These are phyloP conservation scores for Yponomeuta plumbellus DNA, from an alignment of 2,888 invertebrate species.

Conservation along the genomic window DNA sequence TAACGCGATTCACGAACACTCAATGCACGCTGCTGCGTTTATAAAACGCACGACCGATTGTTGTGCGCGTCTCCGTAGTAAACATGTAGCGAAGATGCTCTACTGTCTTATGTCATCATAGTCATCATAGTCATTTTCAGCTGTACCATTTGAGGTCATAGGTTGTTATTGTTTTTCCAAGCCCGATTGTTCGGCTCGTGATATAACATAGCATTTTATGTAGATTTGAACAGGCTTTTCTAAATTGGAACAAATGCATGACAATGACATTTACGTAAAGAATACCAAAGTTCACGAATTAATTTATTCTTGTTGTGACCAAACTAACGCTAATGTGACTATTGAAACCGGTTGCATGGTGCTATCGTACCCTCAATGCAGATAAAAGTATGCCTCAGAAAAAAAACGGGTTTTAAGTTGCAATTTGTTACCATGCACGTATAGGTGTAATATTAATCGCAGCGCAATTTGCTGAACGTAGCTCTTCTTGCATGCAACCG, in stretches of 20 bases:
- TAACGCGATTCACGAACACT: slow-evolving; percentile 3
- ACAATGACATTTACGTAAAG: neutral
- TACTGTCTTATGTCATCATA: too few relatives aligned
- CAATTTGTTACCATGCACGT: neutral
- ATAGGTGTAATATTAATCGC: neutral
- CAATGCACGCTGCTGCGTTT: neutral
- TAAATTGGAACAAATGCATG: neutral
- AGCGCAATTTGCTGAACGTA: neutral
- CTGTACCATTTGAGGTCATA: neutral
- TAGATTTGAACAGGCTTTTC: neutral
- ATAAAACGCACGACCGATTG: neutral
- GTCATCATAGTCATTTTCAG: too few relatives aligned
- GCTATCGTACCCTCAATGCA: neutral
- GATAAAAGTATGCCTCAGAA: neutral
- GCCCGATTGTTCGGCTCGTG: neutral
- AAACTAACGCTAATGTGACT: neutral
- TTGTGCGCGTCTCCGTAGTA: neutral
- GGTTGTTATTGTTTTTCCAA: neutral
- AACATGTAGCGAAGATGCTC: too few relatives aligned
- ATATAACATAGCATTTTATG: neutral
- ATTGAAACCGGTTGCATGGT: neutral
- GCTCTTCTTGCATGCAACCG: slow-evolving; percentile 20
- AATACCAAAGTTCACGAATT: neutral
- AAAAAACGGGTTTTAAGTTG: neutral
- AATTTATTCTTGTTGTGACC: neutral